These are phyloP conservation scores for Schizaphis graminum DNA, from an alignment of 2,888 invertebrate species.

Conservation along the genomic window DNA sequence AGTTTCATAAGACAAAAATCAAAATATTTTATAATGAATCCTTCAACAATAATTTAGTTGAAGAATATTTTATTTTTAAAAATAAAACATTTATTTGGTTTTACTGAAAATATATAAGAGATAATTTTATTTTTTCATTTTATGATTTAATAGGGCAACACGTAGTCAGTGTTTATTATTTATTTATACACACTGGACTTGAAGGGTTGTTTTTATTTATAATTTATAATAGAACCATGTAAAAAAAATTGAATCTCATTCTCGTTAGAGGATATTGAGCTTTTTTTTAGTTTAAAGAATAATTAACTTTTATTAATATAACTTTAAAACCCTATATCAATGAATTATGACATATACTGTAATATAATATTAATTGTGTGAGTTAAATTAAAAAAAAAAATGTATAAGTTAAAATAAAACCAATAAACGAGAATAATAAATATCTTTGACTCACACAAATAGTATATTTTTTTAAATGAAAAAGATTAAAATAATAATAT, in stretches of 20 bases:
- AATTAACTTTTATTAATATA: conserved; percentile 15
- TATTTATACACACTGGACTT: conserved; percentile 11
- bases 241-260: conserved; percentile 27
- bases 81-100: background rate
- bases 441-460: background rate
- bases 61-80: background rate
- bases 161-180: conserved; percentile 27
- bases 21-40: background rate
- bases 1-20: background rate
- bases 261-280: background rate
- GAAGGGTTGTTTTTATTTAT: conserved; percentile 44
- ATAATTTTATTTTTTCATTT: conserved; percentile 20
- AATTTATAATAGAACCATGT: conserved; percentile 8
- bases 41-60: background rate
- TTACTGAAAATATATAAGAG: conserved; percentile 17
- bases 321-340: background rate
- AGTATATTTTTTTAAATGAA: background rate
- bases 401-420: background rate
- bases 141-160: conserved; percentile 4
- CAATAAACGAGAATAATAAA: background rate
- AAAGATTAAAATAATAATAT: background rate
- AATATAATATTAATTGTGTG: background rate
- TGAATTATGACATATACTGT: background rate
- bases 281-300: conserved; percentile 7
- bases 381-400: background rate